Evolutionary conservation across 2,888 invertebrate genomes (phyloP).

Genomic region (Aromia moschata): DNA sequence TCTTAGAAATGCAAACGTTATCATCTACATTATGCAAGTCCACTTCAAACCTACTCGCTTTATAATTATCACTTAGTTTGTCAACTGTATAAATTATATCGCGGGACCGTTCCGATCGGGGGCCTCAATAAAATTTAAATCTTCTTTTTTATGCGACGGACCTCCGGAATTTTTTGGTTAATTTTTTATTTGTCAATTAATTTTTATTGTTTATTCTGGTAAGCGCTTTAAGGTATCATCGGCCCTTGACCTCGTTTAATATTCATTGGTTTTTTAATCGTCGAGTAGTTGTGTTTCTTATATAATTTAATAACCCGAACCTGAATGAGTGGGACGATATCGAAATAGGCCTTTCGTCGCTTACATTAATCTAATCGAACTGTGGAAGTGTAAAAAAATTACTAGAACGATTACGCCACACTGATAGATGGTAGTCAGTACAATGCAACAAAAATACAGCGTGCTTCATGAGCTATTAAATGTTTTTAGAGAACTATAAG

Average conservation of each 20-base stretch:
- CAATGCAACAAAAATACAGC: too few species aligned
- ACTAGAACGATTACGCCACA: too few species aligned
- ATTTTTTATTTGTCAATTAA: conserved; percentile 24
- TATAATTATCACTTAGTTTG: conserved; percentile 57
- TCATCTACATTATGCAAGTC: conserved; percentile 56
- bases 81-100: conserved; percentile 50
- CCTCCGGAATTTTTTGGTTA: conserved; percentile 22
- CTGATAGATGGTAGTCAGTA: too few species aligned
- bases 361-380: neutral
- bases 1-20: conserved; percentile 55
- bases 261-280: conserved; percentile 17
- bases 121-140: conserved; percentile 18
- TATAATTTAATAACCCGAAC: conserved; percentile 7
- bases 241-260: conserved; percentile 24
- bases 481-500: too few species aligned
- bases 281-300: conserved; percentile 5
- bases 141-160: conserved; percentile 23
- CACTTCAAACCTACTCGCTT: conserved; percentile 39
- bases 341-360: neutral
- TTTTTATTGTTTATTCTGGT: conserved; percentile 19
- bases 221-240: conserved; percentile 19
- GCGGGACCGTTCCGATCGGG: conserved; percentile 28
- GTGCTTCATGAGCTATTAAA: too few species aligned
- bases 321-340: neutral
- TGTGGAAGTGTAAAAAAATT: too few species aligned